A percentile compares a stretch with the other conserved stretches of the same genome.
These are phyloP conservation scores for Halesus radiatus DNA, from an alignment of 1,140 invertebrate species.

Conservation along the genomic window DNA sequence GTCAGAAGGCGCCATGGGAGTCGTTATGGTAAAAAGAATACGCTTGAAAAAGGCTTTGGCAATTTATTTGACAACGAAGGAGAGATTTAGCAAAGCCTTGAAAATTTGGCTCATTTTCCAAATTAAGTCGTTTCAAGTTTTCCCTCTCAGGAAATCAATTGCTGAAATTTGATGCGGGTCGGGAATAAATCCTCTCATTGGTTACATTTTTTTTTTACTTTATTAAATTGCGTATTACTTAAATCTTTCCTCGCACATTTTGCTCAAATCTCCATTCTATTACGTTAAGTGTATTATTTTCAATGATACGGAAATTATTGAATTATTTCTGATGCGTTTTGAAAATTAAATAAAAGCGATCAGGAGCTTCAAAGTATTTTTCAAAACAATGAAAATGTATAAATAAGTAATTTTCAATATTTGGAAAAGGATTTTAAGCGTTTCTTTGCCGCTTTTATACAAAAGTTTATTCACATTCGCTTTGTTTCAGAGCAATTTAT, in stretches of 20 bases:
- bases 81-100: background rate
- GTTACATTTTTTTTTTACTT: too few relatives aligned
- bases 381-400: constrained; percentile 3
- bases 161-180: too few relatives aligned
- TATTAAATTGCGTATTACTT: too few relatives aligned
- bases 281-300: too few relatives aligned
- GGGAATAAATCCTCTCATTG: too few relatives aligned
- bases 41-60: background rate
- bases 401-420: constrained; percentile 32
- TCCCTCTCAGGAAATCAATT: background rate
- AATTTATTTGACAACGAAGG: constrained; percentile 14
- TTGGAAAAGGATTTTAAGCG: constrained; percentile 1
- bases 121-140: background rate
- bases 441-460: constrained; percentile 25
- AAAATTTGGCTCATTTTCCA: constrained; percentile 2
- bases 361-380: background rate
- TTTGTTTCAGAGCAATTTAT: constrained; percentile 31
- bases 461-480: constrained; percentile 35
- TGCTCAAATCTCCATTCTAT: too few relatives aligned
- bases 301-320: too few relatives aligned
- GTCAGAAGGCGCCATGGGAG: constrained; percentile 19
- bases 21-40: constrained; percentile 24
- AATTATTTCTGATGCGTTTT: background rate
- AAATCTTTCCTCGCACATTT: too few relatives aligned
- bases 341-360: background rate